phyloP scores from a whole-genome alignment of 2,113 vertebrate species.

The Poecile atricapillus region DNA sequence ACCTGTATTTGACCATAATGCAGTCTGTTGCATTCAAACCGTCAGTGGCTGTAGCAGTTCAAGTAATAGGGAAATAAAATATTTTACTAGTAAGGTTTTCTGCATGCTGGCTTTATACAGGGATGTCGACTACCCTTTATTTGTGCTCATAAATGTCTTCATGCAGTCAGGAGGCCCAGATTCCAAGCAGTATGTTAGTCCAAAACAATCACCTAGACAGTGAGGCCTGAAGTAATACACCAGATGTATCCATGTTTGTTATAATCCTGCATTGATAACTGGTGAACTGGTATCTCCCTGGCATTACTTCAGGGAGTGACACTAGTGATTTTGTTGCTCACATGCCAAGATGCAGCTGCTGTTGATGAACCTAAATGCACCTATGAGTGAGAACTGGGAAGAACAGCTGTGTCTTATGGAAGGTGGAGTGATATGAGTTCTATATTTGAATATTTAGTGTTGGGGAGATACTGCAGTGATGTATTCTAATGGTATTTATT shows the following conservation, averaged over 20 bases:
- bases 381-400: not conserved
- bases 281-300: not conserved
- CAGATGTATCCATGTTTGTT: not conserved
- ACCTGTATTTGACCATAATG: not conserved
- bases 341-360: not conserved
- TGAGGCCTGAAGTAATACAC: not conserved
- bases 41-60: not conserved
- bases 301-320: not conserved
- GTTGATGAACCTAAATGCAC: not conserved
- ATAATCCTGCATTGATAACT: not conserved
- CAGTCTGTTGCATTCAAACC: not conserved
- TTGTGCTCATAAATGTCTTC: not conserved
- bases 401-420: not conserved
- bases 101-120: not conserved
- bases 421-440: not conserved
- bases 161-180: not conserved
- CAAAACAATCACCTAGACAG: not conserved
- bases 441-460: not conserved
- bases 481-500: not conserved
- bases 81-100: not conserved
- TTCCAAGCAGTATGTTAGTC: not conserved
- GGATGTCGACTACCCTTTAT: not conserved
- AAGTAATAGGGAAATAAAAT: not conserved
- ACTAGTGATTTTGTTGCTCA: not conserved
- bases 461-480: not conserved